Base-by-base conservation (phyloP, 64 coral and sea anemone species). In the Platygyra sinensis region DNA sequence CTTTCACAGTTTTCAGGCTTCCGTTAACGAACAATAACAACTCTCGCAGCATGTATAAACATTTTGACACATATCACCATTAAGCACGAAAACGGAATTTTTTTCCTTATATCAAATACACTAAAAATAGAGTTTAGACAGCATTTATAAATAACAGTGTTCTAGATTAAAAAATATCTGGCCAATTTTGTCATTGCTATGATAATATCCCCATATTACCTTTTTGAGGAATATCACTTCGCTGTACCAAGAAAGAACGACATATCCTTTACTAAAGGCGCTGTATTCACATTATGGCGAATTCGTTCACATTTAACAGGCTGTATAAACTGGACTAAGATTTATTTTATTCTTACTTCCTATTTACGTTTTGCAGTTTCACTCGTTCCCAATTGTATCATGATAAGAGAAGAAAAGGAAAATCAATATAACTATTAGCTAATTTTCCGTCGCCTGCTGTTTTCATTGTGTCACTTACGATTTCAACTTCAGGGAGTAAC, bases 361-460 rank as follows among this genome's bases (percentile, higher is more conserved):
- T 25, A 24, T 69, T 69, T n/a, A 25, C 65, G 10, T 69, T 69
- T 29, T n/a, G 22, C 61, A 38, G 33, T 24, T 24, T 25, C 62
- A 36, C 61, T 22, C n/a, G 60, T 67, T 59, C 63, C 20, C 60
- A 42, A 28, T 83, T 38, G 62, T 69, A 69, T 25, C 22, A 8
- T n/a, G 65, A 69, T n/a, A 11, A 67, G 46, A 36, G 20, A 79
- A 10, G 38, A 49, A 67, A 64, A n/a, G 42, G 61, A 36, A 11
- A 61, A 83, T 83, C 62, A 46, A 83, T 83, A 83, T 31, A 83
- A 79, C 76, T 5, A 55, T 79, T 79, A 79, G 28, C 46, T 55
- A 79, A 55, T 83, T 49, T 77, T 83, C 32, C 60, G 33, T 62
- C 80, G 60, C 60, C 61, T 22, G 80, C 32, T 59, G 33, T 49